phyloP scores from a whole-genome alignment of 1,140 invertebrate species.

The Drosophila bipectinata region DNA sequence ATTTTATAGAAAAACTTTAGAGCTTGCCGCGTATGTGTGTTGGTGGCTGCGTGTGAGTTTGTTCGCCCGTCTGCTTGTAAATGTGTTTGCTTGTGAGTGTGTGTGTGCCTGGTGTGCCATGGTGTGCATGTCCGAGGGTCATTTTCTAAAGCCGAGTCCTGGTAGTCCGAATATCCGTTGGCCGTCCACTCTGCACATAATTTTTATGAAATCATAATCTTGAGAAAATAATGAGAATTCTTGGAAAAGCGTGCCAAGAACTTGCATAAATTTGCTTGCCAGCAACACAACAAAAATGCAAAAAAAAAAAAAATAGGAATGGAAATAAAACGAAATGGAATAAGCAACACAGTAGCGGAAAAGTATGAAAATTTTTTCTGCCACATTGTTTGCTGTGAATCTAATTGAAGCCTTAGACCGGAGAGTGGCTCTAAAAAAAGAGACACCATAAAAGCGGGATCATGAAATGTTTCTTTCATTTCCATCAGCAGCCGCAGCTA shows the following conservation, averaged over 20 bases:
- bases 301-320: conserved; percentile 5
- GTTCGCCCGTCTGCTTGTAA: neutral
- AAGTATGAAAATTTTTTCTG: conserved; percentile 6
- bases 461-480: conserved; percentile 37
- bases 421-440: conserved; percentile 17
- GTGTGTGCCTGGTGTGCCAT: conserved; percentile 16
- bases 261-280: conserved; percentile 48
- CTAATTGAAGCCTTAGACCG: conserved; percentile 37
- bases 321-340: conserved; percentile 9
- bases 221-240: conserved; percentile 69
- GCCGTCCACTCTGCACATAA: conserved; percentile 50
- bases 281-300: conserved; percentile 30
- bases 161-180: conserved; percentile 34
- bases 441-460: conserved; percentile 21
- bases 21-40: conserved; percentile 13
- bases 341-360: conserved; percentile 13
- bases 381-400: conserved; percentile 19
- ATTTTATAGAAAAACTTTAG: conserved; percentile 76
- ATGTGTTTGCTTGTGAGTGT: conserved; percentile 29
- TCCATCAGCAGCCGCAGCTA: conserved; percentile 19
- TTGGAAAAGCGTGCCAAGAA: conserved; percentile 60
- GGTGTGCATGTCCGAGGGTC: conserved; percentile 52
- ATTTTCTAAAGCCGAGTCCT: conserved; percentile 48
- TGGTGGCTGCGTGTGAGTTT: neutral
- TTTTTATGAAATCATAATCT: conserved; percentile 69